phyloP scores from a whole-genome alignment of 2,113 vertebrate species.

The Pteropus alecto region DNA sequence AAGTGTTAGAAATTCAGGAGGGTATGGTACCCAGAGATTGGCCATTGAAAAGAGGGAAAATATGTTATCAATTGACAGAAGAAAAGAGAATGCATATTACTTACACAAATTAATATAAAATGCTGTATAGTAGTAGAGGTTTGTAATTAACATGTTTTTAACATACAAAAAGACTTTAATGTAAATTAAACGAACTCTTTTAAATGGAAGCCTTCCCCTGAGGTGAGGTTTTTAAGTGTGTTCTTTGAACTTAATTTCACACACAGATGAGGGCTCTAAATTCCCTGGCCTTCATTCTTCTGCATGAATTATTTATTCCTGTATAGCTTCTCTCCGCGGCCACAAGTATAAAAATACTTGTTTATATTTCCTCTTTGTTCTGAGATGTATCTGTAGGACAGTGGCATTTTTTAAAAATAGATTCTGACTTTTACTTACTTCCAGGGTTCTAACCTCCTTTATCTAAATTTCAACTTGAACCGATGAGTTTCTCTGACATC shows the following conservation, averaged over 20 bases:
- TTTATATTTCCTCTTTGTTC: neutral
- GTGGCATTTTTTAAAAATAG: neutral
- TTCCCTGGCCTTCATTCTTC: rapidly evolving
- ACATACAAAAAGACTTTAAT: neutral
- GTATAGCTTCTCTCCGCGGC: neutral
- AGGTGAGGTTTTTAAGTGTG: neutral
- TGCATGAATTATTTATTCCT: neutral
- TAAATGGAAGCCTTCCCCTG: neutral
- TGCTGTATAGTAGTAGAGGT: neutral
- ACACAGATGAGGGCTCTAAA: neutral
- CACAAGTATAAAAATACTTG: neutral
- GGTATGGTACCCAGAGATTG: neutral
- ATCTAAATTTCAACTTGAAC: neutral
- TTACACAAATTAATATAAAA: neutral
- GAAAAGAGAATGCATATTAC: neutral
- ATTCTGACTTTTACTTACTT: neutral
- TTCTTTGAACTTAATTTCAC: neutral
- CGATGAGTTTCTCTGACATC: neutral
- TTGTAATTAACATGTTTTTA: neutral
- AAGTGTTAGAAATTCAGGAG: neutral
- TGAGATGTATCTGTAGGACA: no score
- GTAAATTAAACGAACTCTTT: neutral
- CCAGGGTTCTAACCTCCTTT: neutral
- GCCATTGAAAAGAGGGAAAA: neutral
- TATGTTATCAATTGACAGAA: neutral